Base-by-base conservation (phyloP, 2,888 invertebrate genomes). In the Oscheius myriophilus region DNA sequence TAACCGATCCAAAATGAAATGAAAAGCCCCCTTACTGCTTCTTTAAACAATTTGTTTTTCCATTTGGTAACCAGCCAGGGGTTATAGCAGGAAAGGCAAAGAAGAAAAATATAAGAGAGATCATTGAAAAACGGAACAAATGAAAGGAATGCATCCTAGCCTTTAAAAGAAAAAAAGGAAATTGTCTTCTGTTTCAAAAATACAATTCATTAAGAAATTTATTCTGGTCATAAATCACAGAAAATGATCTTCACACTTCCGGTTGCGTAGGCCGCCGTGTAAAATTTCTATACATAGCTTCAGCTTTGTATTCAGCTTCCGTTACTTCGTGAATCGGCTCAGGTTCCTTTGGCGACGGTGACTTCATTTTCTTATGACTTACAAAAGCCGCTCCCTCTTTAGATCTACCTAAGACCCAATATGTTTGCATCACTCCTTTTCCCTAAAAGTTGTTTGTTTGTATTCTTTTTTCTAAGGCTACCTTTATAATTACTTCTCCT, bases 401-500 rank as follows among this genome's bases (percentile, higher is more conserved):
- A 7, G 33, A 16, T 49, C 49, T 61, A 9, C 61, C 61, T 18
- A 46, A 12, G 16, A 68, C 70, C 74, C 74, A 75, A 57, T 65
- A 75, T 14, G 74, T 75, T 52, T 67, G 67, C 74, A 72, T 71
- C 25, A 72, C 74, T 25, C 74, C 74, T 52, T 75, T 75, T 23
- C 74, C 74, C 59, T 74, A 61, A 67, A 46, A 49, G 2, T 43
- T 23, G 6, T 3, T 16, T n/a, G 25, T 41, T 26, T 33, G 18
- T 1, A n/a, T 6, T 7, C n/a, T 11, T 6, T 3, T 4, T 16
- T 12, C 18, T 33, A 4, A 23, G n/a, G n/a, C 16, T n/a, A 78
- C 82, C 67, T 84, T 84, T 16, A 84, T 82, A 26, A 84, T 81
- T 9, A 84, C 81, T 42, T 84, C 84, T 16, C 84, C 84, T 9